Base-by-base conservation (phyloP, 1,140 invertebrate genomes). In the Neuroterus valhalla region DNA sequence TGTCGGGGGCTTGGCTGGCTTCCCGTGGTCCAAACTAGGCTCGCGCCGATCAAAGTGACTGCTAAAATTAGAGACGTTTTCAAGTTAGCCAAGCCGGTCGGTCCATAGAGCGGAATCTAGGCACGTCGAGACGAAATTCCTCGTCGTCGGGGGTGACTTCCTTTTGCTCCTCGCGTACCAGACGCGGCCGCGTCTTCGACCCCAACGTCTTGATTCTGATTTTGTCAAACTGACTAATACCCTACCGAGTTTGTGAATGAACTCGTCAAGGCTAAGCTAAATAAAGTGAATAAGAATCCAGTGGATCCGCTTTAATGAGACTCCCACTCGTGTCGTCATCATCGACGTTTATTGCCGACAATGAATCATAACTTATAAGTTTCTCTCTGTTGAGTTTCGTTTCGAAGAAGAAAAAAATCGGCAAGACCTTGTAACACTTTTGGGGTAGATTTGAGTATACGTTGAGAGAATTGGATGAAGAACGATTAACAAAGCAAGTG, bases 1-100 rank as follows among this genome's bases (percentile, higher is more conserved):
- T n/a, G n/a, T n/a, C n/a, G n/a, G 23, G 84, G 74, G 66, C 77
- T 87, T 87, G 79, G 86, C 82, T 73, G 81, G 52, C 72, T 73
- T 84, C 85, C 81, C 83, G 77, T 74, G 80, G 70, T 83, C 85
- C 86, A 88, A 88, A 87, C 83, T 88, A 86, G 85, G 86, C 76
- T 80, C 74, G 81, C 72, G 66, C 78, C 76, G 81, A 82, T 87
- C 81, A 85, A 87, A 87, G 79, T 71, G 68, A 77, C 48, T 21
- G 71, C 83, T 87, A 86, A 86, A 85, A 81, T 85, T 86, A 87
- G 78, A 44, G 78, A 44, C 17, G 21, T 45, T 67, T 48, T 44
- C n/a, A 68, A 73, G 38, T 80, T 80, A 77, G 55, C 70, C 48
- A 12, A 69, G n/a, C 55, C 52, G 48, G 45, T 55, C n/a, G 44